Conservation (phyloP, 2,888 invertebrate species). For the Brachyptera putata region DNA sequence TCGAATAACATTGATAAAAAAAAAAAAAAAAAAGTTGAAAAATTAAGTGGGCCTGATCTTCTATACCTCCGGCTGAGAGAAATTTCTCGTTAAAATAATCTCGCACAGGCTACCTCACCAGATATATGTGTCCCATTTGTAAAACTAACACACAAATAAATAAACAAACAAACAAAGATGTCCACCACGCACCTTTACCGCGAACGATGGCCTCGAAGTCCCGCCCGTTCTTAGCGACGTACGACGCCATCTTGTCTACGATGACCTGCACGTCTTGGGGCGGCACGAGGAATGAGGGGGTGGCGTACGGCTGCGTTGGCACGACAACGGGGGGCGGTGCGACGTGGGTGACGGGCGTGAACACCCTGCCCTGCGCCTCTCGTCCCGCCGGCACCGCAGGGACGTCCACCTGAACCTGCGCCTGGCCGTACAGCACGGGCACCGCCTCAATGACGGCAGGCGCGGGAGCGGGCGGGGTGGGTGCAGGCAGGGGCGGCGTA, state of each 20-base stretch:
- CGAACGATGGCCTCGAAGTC: slow-evolving; percentile 87
- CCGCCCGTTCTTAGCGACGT: slow-evolving; percentile 92
- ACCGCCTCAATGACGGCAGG: slow-evolving; percentile 24
- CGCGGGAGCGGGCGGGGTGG: not conserved
- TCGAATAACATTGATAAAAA: too few species aligned
- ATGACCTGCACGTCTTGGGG: slow-evolving; percentile 80
- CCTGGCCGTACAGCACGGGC: slow-evolving; percentile 26
- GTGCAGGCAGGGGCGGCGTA: slow-evolving; percentile 7
- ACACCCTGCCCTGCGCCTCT: not conserved
- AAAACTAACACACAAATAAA: too few species aligned
- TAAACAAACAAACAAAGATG: too few species aligned
- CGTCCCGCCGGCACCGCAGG: too few species aligned
- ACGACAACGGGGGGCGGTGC: not conserved
- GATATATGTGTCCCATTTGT: too few species aligned
- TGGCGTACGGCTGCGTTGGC: not conserved
- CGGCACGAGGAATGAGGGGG: slow-evolving; percentile 47
- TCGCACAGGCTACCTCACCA: too few species aligned
- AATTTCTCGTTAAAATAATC: too few species aligned
- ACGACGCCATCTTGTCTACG: slow-evolving; percentile 94
- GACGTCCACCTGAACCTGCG: not conserved
- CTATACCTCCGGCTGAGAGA: too few species aligned
- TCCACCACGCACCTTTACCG: too few species aligned
- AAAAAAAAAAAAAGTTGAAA: too few species aligned
- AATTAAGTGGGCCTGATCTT: too few species aligned
- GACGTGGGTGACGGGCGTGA: not conserved